phyloP scores from a whole-genome alignment of 2,113 vertebrate genomes.

The Odontophorus gujanensis region DNA sequence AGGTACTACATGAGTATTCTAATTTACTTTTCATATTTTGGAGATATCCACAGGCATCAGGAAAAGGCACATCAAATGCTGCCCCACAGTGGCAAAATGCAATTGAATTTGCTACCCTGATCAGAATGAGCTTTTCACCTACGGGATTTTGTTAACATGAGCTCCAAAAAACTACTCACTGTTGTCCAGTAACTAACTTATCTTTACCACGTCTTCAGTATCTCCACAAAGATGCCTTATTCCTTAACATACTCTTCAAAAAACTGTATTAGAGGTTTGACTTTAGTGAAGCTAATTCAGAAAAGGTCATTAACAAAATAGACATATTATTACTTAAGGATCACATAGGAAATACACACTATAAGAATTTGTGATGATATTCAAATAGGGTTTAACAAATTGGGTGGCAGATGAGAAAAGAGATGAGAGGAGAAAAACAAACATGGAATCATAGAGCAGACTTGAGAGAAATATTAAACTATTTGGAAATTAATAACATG shows the following conservation, averaged over 20 bases:
- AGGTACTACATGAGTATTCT: background rate
- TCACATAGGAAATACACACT: background rate
- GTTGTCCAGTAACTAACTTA: background rate
- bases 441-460: background rate
- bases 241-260: background rate
- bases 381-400: background rate
- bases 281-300: background rate
- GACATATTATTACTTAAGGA: background rate
- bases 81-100: background rate
- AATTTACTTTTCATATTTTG: background rate
- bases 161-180: too few species aligned
- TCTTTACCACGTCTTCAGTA: background rate
- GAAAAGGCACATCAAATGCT: background rate
- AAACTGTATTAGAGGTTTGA: background rate
- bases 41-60: background rate
- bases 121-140: background rate
- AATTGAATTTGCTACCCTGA: background rate
- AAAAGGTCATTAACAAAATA: background rate
- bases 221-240: background rate
- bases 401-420: background rate
- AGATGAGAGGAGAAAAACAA: background rate
- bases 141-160: background rate
- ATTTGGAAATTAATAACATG: background rate
- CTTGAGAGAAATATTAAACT: background rate
- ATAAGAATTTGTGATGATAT: background rate